phyloP scores from a whole-genome alignment of 2,888 invertebrate genomes.

The Quadroppia sp. region DNA sequence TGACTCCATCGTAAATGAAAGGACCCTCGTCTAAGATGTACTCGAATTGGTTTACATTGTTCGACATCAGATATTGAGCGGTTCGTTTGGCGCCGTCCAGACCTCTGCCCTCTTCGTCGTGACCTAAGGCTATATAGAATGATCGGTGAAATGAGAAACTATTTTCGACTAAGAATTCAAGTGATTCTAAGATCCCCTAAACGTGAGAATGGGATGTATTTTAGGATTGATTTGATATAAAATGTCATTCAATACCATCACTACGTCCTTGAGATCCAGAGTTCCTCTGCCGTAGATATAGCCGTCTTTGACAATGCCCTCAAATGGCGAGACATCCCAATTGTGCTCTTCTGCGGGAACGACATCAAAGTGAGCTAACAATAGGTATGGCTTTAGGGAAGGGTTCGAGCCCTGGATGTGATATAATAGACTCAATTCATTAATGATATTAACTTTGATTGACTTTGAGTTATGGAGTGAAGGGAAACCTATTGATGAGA shows the following conservation, averaged over 20 bases:
- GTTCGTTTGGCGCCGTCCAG: conserved; percentile 53
- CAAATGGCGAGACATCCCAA: conserved; percentile 54
- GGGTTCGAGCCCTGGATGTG: conserved; percentile 53
- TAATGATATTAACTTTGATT: conserved; percentile 50
- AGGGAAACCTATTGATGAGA: conserved; percentile 49
- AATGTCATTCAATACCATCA: conserved; percentile 51
- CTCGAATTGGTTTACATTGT: conserved; percentile 51
- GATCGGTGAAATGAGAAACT: conserved; percentile 54
- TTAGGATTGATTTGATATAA: background rate
- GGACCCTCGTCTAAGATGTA: conserved; percentile 58
- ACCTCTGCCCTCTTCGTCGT: conserved; percentile 57
- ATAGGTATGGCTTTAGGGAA: conserved; percentile 54
- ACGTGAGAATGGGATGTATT: conserved; percentile 31
- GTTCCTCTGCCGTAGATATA: conserved; percentile 58
- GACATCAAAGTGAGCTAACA: conserved; percentile 58
- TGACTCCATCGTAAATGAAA: conserved; percentile 52
- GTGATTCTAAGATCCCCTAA: conserved; percentile 56
- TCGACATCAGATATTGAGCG: conserved; percentile 50
- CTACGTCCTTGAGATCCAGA: conserved; percentile 56
- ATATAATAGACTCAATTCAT: conserved; percentile 55
- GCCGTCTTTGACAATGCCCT: conserved; percentile 51
- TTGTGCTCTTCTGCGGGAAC: conserved; percentile 53
- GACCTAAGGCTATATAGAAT: conserved; percentile 58
- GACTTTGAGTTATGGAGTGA: conserved; percentile 49
- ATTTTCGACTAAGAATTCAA: conserved; percentile 53